Evolutionary conservation across 2,888 invertebrate genomes (phyloP), one percentile per base, ranked within the genome.

Genomic region (Rotaria macrura): DNA sequence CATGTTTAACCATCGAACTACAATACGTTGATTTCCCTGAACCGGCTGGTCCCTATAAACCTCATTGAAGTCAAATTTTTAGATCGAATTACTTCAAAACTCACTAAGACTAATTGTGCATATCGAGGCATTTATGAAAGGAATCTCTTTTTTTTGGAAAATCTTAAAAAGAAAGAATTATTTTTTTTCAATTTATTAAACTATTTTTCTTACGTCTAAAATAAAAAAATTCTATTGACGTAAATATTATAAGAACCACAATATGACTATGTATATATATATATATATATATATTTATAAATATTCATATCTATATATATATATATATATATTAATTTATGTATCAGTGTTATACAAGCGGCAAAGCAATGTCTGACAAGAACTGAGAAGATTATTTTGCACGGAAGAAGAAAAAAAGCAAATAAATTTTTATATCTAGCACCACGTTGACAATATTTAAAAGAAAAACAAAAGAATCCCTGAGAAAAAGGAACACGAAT

Each of bases 21-120:
- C 97, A 97, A 90, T 97, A 98, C 0, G 97, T 97, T 0, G 97
- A 96, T 95, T 96, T 83, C 17, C 83, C 40, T 14, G 52, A 55
- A 29, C 83, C 49, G 49, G 52, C 52, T 85, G 74, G 74, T 74
- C 54, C 86, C 85, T 55, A 85, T 86, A 38, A 84, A 10, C 52
- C 47, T 5, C 7, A 34, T 34, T 34, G 5, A 34, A 49, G 14
- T 17, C 12, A 49, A 12, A 49, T 49, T 49, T 49, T 49, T 12
- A 9, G 14, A 49, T 49, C 14, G 17, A 12, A 49, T 25, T 25
- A 14, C 7, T 34, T 20, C 17, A 34, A 49, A 57, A 34, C 65
- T 34, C 10, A 84, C 85, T 84, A 85, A 72, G 9, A 86, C 79
- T 20, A 86, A 57, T 84, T 86, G 86, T 23, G 84, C 84, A 83